Conservation (phyloP, 2,113 vertebrate species). For the Hyperoodon ampullatus region DNA sequence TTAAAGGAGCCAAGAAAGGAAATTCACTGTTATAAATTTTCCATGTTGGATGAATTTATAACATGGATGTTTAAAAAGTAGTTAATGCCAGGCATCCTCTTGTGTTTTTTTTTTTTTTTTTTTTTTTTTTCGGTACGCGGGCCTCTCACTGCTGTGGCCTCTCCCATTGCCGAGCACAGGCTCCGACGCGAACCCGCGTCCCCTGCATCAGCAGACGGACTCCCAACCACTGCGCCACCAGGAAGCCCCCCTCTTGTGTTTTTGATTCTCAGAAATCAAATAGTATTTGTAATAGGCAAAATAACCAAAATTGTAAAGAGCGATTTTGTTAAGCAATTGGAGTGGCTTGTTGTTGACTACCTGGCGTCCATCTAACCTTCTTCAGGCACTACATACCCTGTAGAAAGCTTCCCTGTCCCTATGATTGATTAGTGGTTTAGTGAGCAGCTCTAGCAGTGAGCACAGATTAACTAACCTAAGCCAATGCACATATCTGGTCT, state of each 20-base stretch:
- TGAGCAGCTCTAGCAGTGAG: neutral
- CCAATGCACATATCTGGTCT: neutral
- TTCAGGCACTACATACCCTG: neutral
- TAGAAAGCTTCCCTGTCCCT: neutral
- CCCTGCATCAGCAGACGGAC: too few relatives aligned
- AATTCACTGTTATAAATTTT: neutral
- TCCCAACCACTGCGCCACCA: too few relatives aligned
- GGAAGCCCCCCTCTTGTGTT: neutral
- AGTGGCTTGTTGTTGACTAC: neutral
- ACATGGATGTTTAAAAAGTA: neutral
- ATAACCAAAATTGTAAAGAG: neutral
- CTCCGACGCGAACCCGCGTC: too few relatives aligned
- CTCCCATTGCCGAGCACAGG: too few relatives aligned
- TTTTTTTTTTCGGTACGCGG: too few relatives aligned
- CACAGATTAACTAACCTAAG: neutral
- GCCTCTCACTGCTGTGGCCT: too few relatives aligned
- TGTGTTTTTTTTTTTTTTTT: neutral
- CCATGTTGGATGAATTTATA: neutral
- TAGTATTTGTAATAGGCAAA: neutral
- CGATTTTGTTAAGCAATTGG: neutral
- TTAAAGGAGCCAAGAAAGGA: neutral
- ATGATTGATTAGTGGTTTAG: neutral
- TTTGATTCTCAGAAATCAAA: constrained; percentile 36
- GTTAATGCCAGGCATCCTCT: neutral
- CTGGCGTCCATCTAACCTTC: neutral